These are phyloP conservation scores for Bubalus kerabau DNA, from an alignment of 2,113 vertebrate species.

Conservation along the genomic window DNA sequence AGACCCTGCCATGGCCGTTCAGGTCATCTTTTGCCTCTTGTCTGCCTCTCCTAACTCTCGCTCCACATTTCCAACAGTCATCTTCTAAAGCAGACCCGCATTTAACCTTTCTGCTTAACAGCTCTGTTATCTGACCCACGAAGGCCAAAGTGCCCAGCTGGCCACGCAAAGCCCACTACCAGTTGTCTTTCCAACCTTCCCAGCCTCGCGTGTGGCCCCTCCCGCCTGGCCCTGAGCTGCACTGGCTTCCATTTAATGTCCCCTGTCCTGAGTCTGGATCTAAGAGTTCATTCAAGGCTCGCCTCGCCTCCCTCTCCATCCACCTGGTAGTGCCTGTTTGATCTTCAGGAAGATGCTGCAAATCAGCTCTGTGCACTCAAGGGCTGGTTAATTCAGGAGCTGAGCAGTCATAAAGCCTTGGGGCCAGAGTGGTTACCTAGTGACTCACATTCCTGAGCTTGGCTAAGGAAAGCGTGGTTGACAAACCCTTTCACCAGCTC, in stretches of 20 bases:
- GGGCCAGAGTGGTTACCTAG: not conserved
- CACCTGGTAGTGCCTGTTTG: not conserved
- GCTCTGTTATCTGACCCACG: not conserved
- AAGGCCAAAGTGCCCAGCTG: not conserved
- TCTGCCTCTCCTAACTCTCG: not conserved
- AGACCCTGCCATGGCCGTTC: accelerated
- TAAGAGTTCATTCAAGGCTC: not conserved
- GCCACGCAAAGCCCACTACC: accelerated
- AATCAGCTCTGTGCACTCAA: accelerated
- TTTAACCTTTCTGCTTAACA: not conserved
- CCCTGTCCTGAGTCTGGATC: not conserved
- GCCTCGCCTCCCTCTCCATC: not conserved
- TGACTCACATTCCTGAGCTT: not conserved
- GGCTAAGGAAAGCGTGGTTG: not conserved
- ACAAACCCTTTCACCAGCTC: not conserved
- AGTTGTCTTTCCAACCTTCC: not conserved
- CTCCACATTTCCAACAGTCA: not conserved
- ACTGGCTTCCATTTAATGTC: accelerated
- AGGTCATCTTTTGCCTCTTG: accelerated
- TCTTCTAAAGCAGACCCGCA: too few relatives aligned
- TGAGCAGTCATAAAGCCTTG: not conserved
- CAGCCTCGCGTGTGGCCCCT: accelerated
- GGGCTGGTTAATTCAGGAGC: not conserved
- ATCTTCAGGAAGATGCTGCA: not conserved
- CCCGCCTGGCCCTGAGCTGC: not conserved